Conservation (phyloP, 2,113 vertebrate species). For the Elachura formosa region DNA sequence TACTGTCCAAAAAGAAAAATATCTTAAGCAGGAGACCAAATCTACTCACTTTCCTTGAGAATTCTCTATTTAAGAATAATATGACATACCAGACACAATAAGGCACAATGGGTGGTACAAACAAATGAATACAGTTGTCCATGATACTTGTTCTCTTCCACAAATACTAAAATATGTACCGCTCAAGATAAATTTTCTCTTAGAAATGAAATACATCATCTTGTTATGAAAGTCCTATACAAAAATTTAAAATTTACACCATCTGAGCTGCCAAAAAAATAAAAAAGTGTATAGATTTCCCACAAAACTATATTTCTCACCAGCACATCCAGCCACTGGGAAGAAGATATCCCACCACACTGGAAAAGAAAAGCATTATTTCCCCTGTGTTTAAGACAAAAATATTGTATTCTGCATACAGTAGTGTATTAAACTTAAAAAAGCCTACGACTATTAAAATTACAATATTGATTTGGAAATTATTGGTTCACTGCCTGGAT, state of each 20-base stretch:
- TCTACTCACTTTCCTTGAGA: conserved; percentile 11
- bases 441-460: conserved; percentile 64
- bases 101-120: conserved; percentile 73
- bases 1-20: conserved; percentile 9
- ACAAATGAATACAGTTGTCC: conserved; percentile 57
- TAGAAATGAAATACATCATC: conserved; percentile 79
- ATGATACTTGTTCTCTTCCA: conserved; percentile 54
- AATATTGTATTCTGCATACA: conserved; percentile 75
- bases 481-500: conserved; percentile 70
- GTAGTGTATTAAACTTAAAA: conserved; percentile 77
- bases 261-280: conserved; percentile 94
- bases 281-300: conserved; percentile 82
- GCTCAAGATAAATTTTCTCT: conserved; percentile 69
- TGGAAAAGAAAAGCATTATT: conserved; percentile 71
- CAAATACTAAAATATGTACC: conserved; percentile 82
- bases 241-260: conserved; percentile 89
- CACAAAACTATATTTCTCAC: conserved; percentile 85
- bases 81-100: conserved; percentile 57
- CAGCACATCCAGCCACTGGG: conserved; percentile 80
- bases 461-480: conserved; percentile 72
- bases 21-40: conserved; percentile 20
- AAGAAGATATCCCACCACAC: conserved; percentile 74
- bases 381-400: conserved; percentile 82
- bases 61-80: conserved; percentile 11
- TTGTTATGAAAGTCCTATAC: conserved; percentile 89